Conservation (phyloP, 2,888 invertebrate genomes). For the Tiphia femorata region DNA sequence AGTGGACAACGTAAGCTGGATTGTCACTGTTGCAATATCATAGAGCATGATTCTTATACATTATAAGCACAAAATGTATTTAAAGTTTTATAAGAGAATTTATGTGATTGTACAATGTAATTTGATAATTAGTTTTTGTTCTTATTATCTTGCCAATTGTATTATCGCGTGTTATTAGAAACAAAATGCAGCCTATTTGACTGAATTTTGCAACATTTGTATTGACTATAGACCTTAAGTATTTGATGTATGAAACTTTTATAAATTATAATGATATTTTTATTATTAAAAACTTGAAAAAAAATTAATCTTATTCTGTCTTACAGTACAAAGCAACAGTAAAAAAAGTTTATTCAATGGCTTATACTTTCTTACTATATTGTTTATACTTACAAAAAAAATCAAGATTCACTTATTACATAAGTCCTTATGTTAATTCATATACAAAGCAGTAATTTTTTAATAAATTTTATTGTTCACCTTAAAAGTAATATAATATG, state of each 20-base stretch:
- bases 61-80: too few relatives aligned
- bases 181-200: not conserved
- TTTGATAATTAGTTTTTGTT: not conserved
- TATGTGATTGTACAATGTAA: not conserved
- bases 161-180: not conserved
- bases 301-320: not conserved
- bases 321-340: not conserved
- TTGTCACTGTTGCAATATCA: too few relatives aligned
- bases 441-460: not conserved
- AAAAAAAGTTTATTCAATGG: not conserved
- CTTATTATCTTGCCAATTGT: not conserved
- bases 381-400: too few relatives aligned
- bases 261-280: conserved; percentile 38
- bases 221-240: not conserved
- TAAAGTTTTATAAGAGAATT: not conserved
- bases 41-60: too few relatives aligned
- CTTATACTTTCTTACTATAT: too few relatives aligned
- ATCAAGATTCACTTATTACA: too few relatives aligned
- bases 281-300: conserved; percentile 32
- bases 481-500: conserved; percentile 33
- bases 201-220: not conserved
- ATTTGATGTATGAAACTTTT: conserved; percentile 17
- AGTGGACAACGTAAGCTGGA: too few relatives aligned
- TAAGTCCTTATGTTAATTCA: not conserved
- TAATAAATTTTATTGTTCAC: conserved; percentile 28